These are phyloP conservation scores for Protophormia terraenovae DNA, from an alignment of 2,888 invertebrate genomes.

Conservation along the genomic window DNA sequence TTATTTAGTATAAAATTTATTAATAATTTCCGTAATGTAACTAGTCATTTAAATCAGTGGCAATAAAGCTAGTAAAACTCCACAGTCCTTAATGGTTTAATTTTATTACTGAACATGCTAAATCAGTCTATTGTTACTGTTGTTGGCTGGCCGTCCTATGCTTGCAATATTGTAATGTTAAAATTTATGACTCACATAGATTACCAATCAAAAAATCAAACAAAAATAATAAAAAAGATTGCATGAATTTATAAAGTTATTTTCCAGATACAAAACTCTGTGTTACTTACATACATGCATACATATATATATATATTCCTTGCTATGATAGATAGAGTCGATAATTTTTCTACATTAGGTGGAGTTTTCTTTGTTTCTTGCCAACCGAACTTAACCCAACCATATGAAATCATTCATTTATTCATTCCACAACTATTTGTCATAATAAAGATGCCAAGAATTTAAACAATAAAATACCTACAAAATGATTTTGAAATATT, in stretches of 20 bases:
- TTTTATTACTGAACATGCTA: slow-evolving; percentile 47
- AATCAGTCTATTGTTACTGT: slow-evolving; percentile 59
- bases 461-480: slow-evolving; percentile 37
- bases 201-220: slow-evolving; percentile 65
- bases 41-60: too few relatives aligned
- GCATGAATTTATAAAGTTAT: slow-evolving; percentile 64
- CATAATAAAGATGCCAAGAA: slow-evolving; percentile 58
- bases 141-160: slow-evolving; percentile 35
- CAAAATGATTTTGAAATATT: slow-evolving; percentile 45
- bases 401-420: slow-evolving; percentile 47
- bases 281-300: not conserved
- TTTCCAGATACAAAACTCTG: slow-evolving; percentile 24
- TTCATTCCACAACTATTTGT: slow-evolving; percentile 62
- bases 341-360: slow-evolving; percentile 56
- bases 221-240: slow-evolving; percentile 56
- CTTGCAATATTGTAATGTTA: slow-evolving; percentile 45
- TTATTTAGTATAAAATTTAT: too few relatives aligned
- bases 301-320: not conserved
- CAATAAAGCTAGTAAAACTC: not conserved
- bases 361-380: slow-evolving; percentile 62
- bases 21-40: too few relatives aligned
- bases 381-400: slow-evolving; percentile 21
- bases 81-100: slow-evolving; percentile 46
- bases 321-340: slow-evolving; percentile 48
- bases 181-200: slow-evolving; percentile 68